Evolutionary conservation across 2,797 vertebrate species (phyloP), one percentile per base, ranked within the genome.

Genomic region (Myotis planiceps): DNA sequence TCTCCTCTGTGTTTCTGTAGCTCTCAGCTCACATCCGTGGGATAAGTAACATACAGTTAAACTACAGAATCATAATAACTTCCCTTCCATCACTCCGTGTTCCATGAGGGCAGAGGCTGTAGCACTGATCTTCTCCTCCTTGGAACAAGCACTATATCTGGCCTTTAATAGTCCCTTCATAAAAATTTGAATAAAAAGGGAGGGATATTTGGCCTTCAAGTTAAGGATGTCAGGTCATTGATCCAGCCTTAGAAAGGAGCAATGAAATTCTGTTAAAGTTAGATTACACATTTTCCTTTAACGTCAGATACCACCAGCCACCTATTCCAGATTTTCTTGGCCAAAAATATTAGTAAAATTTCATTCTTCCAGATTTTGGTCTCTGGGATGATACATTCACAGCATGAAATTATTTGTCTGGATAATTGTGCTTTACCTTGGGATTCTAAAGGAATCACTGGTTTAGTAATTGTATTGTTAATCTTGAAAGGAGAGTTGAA

Each of bases 401-500:
- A 42, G 19, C 37, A 16, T 78, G 49, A 63, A 75, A 78, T 90
- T 92, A 66, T 96, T 90, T 96, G 78, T 90, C 78, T 93, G 34
- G 21, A 72, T 95, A 94, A 86, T 86, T 88, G 88, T 49, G 9
- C 66, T 88, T 88, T 86, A 25, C 79, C 79, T 92, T 27, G 63
- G 71, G 83, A 55, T 71, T 83, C 74, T 76, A 69, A 88, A 94
- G 47, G 74, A 80, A 75, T 90, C 65, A 42, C 7, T 92, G 88
- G 78, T 71, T 90, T 92, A 74, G 85, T 93, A 68, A 95, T 95
- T 69, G 51, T 72, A 79, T 93, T 95, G 90, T 95, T 93, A 69
- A 81, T 93, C 71, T 92, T 84, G 68, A 97, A 96, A 96, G 87
- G 76, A 75, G 93, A 93, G 71, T 92, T 88, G 71, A 95, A 55